Conservation (phyloP, 2,113 vertebrate genomes). For the Athene noctua region DNA sequence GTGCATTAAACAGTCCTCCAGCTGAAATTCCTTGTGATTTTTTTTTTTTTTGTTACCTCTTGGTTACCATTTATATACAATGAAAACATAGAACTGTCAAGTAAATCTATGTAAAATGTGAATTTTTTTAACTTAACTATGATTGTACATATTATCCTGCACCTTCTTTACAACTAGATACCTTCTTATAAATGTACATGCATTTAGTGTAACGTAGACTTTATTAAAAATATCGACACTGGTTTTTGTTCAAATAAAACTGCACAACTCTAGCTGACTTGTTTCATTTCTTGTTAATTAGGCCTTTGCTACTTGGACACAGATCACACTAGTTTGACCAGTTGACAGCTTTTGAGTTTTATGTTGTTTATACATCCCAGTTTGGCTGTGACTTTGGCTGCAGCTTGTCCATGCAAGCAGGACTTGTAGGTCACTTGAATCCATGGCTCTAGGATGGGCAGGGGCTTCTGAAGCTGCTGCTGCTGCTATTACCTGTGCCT, state of each 20-base stretch:
- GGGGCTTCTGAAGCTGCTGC: not conserved
- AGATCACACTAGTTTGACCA: not conserved
- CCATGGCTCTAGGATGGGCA: not conserved
- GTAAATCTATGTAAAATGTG: constrained; percentile 65
- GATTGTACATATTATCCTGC: constrained; percentile 51
- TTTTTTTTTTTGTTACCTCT: not conserved
- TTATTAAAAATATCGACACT: constrained; percentile 42
- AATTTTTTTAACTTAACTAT: constrained; percentile 64
- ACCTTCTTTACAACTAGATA: constrained; percentile 46
- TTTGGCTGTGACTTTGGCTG: not conserved
- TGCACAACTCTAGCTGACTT: not conserved
- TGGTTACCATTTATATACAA: constrained; percentile 31
- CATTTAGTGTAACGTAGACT: constrained; percentile 43
- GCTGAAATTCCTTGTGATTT: not conserved
- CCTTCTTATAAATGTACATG: constrained; percentile 53
- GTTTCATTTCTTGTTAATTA: not conserved
- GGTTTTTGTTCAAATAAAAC: constrained; percentile 64
- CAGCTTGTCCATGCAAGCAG: not conserved
- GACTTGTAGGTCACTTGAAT: not conserved
- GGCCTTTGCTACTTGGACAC: not conserved
- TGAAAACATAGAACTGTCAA: constrained; percentile 35
- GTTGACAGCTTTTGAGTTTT: not conserved
- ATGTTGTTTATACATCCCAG: not conserved
- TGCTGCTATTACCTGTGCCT: not conserved
- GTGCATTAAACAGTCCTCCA: not conserved